These are phyloP conservation scores for Cotesia vestalis DNA, from an alignment of 1,140 invertebrate genomes.

Conservation along the genomic window DNA sequence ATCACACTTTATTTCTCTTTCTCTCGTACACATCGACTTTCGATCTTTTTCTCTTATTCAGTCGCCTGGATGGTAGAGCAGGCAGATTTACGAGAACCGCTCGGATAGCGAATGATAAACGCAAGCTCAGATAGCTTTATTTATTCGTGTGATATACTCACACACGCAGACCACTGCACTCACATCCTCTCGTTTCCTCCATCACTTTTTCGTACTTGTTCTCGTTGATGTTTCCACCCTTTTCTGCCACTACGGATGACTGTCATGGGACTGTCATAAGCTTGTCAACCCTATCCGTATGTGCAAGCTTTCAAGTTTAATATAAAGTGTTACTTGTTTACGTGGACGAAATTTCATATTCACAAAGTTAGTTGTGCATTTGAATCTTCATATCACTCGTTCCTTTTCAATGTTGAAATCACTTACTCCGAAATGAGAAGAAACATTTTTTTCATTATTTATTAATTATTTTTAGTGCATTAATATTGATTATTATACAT, in stretches of 20 bases:
- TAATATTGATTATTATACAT: no score
- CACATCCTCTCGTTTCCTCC: slow-evolving; percentile 23
- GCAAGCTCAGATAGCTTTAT: slow-evolving; percentile 65
- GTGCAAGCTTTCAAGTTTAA: neutral
- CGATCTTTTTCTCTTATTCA: neutral
- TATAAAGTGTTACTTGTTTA: no score
- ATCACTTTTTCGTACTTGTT: slow-evolving; percentile 27
- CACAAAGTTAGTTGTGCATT: no score
- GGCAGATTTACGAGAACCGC: slow-evolving; percentile 65
- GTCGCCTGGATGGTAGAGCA: slow-evolving; percentile 51
- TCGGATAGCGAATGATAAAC: slow-evolving; percentile 67
- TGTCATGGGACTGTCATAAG: neutral
- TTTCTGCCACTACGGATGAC: slow-evolving; percentile 27
- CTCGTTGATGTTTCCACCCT: neutral
- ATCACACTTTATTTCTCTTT: slow-evolving; percentile 3
- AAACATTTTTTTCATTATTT: no score
- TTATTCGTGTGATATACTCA: slow-evolving; percentile 58
- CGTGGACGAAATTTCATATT: no score
- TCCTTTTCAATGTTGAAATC: no score
- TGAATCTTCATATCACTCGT: no score
- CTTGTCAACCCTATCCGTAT: slow-evolving; percentile 2
- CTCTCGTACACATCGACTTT: neutral
- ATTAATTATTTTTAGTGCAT: no score
- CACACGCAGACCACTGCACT: slow-evolving; percentile 33
- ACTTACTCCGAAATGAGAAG: no score